phyloP scores from a whole-genome alignment of 2,113 vertebrate species.

The Pampusana beccarii region DNA sequence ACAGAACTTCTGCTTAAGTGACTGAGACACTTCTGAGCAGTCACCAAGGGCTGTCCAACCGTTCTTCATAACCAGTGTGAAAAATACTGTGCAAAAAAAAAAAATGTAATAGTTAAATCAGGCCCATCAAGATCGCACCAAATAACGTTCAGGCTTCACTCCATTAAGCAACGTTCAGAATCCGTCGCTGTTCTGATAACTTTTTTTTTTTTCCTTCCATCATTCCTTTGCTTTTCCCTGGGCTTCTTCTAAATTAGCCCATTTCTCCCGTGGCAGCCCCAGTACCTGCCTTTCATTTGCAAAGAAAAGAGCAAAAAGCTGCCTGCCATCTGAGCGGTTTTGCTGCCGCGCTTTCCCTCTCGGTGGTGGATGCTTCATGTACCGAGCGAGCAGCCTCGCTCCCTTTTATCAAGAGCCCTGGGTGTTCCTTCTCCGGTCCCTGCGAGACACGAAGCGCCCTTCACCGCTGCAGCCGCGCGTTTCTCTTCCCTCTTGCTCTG shows the following conservation, averaged over 20 bases:
- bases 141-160: background rate
- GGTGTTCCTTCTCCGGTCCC: background rate
- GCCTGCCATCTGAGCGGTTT: background rate
- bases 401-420: background rate
- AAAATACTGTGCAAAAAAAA: slow-evolving; percentile 11
- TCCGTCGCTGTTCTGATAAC: background rate
- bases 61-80: background rate
- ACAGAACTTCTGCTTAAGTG: background rate
- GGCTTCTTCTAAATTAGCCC: background rate
- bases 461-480: background rate
- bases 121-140: background rate
- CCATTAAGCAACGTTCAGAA: slow-evolving; percentile 12
- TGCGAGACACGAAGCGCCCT: background rate
- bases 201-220: background rate
- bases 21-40: background rate
- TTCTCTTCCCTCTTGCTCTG: background rate
- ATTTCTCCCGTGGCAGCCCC: background rate
- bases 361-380: background rate
- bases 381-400: background rate
- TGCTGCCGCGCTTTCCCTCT: background rate
- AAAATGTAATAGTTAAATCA: slow-evolving; percentile 22
- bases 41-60: background rate
- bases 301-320: background rate
- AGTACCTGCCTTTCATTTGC: background rate
- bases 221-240: background rate